phyloP scores from a whole-genome alignment of 35 echinoderm and acorn worm genomes.

The Ptychodera flava region DNA sequence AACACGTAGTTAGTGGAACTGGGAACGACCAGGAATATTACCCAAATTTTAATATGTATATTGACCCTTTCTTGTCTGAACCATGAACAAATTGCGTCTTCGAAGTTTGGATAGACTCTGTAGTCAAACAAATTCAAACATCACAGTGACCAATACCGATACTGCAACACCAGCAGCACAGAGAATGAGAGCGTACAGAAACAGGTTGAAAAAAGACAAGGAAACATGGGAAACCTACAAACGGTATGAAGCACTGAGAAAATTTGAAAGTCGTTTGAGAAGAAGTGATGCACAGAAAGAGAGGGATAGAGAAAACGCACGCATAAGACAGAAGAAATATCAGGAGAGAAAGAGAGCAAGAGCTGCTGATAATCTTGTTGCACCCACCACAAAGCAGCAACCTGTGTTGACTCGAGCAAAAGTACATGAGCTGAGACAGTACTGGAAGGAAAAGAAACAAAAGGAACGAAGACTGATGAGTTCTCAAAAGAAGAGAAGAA shows the following conservation, averaged over 20 bases:
- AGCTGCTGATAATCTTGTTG: background rate
- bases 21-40: no score
- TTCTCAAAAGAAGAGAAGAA: constrained; percentile 12
- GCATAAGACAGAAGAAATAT: constrained; percentile 17
- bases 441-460: constrained; percentile 14
- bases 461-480: constrained; percentile 14
- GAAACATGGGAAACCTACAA: constrained; percentile 1
- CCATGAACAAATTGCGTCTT: no score
- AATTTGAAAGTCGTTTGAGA: background rate
- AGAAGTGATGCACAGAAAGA: constrained; percentile 4
- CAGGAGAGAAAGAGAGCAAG: background rate
- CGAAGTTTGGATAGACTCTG: no score
- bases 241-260: background rate
- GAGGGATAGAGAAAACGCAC: constrained; percentile 10
- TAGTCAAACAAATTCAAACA: no score
- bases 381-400: background rate
- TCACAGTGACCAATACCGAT: no score
- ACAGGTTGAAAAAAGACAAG: constrained; percentile 14
- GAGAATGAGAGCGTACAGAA: constrained; percentile 11
- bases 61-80: no score
- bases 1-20: no score
- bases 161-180: no score
- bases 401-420: constrained; percentile 11
- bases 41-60: no score
- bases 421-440: constrained; percentile 11